These are phyloP conservation scores for Salminus brasiliensis DNA, from an alignment of 2,113 vertebrate species.

Conservation along the genomic window DNA sequence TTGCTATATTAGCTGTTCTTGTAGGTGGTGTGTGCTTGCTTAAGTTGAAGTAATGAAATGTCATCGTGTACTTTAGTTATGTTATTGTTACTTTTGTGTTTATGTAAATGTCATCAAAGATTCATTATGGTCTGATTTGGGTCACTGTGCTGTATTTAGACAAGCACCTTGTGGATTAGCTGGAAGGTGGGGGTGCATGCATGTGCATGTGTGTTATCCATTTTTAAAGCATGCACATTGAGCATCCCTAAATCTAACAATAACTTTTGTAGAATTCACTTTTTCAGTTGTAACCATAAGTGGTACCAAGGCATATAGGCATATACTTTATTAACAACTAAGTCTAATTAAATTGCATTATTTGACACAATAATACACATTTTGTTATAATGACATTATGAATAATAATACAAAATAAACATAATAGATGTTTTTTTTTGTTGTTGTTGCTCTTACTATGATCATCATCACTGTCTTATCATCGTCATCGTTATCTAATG, in stretches of 20 bases:
- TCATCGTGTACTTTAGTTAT: background rate
- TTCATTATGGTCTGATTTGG: background rate
- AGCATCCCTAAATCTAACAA: background rate
- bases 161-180: background rate
- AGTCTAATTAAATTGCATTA: too few species aligned
- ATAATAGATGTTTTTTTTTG: too few species aligned
- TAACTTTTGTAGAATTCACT: background rate
- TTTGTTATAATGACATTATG: background rate
- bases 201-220: background rate
- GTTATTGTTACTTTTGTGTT: background rate
- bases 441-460: too few species aligned
- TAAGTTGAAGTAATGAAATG: background rate
- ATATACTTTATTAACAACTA: too few species aligned
- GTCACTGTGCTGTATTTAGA: background rate
- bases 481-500: background rate
- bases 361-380: background rate
- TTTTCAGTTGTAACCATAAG: background rate
- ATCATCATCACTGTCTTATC: background rate
- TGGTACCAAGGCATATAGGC: too few species aligned
- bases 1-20: background rate
- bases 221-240: background rate
- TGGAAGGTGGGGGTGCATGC: background rate
- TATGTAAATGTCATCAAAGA: background rate
- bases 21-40: background rate
- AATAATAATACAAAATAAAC: too few species aligned